Conservation (phyloP, 1,140 invertebrate species). For the Lycorma delicatula region DNA sequence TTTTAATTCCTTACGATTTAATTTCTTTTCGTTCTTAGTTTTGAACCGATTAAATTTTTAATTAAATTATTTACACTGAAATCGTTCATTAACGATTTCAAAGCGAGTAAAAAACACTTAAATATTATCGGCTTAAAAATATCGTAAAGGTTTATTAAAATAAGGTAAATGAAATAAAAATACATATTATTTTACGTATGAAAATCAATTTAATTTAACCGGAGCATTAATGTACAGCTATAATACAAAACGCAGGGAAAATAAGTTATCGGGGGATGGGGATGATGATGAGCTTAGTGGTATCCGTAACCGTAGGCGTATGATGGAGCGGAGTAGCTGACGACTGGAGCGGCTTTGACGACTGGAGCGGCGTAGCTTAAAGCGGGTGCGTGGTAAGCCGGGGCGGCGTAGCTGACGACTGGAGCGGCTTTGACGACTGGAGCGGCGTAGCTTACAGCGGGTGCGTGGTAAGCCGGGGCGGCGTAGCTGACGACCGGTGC, state of each 20-base stretch:
- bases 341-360: conserved; percentile 3
- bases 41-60: too few relatives aligned
- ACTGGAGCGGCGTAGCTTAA: conserved; percentile 20
- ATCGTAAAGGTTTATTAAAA: too few relatives aligned
- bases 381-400: conserved; percentile 29
- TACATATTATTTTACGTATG: too few relatives aligned
- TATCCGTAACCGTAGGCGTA: conserved; percentile 12
- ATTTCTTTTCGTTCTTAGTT: too few relatives aligned
- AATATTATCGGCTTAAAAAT: too few relatives aligned
- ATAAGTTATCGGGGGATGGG: background rate
- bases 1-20: too few relatives aligned
- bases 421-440: conserved; percentile 31
- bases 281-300: conserved; percentile 1
- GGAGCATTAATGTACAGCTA: conserved; percentile 1
- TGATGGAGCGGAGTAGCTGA: conserved; percentile 15
- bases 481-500: conserved; percentile 28
- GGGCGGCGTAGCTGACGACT: conserved; percentile 28
- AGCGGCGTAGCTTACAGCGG: conserved; percentile 20
- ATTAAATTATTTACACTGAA: too few relatives aligned
- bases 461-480: conserved; percentile 24
- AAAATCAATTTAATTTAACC: background rate
- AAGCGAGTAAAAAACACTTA: too few relatives aligned
- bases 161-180: too few relatives aligned
- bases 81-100: too few relatives aligned
- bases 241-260: background rate